Base-by-base conservation (phyloP, 2,797 vertebrate genomes). In the Synaphobranchus kaupii region DNA sequence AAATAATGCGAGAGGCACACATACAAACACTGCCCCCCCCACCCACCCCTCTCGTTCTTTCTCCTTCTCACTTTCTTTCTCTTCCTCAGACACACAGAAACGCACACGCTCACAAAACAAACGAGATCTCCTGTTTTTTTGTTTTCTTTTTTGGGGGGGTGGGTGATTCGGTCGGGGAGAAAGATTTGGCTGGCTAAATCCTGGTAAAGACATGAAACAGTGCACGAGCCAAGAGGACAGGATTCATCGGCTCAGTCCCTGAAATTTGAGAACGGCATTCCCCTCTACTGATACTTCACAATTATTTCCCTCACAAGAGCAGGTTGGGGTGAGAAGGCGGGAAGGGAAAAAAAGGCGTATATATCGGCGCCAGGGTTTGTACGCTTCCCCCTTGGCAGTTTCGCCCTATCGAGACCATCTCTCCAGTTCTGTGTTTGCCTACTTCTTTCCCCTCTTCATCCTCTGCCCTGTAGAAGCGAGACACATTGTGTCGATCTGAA, bases 211-310 rank as follows among this genome's bases (percentile, higher is more conserved):
- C 96, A 95, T 25, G 20, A 60, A 50, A 47, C 76, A 1, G 60
- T 48, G 76, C 44, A 95, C 92, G 91, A 93, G 95, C 93, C 92
- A 68, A 93, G 95, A 13, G 95, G 95, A 95, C 94, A 90, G 93
- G 94, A 96, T 97, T 95, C 86, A 89, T 93, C 95, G 95, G 95
- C 95, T 95, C 97, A 95, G 95, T 94, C 94, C 95, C 96, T 96
- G 96, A 96, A 97, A 97, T 97, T 95, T 96, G 95, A 97, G 95
- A 96, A 96, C 94, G 92, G 94, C 96, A 81, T 96, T 66, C 60
- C 95, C 96, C 94, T 94, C 96, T 95, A 95, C 93, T 95, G 95
- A 96, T 95, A 89, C 96, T 80, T 25, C 44, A 80, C 44, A 47
- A 48, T 48, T 94, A 93, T 90, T 86, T 91, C 91, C 92, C 93